Evolutionary conservation across 2,888 invertebrate genomes (phyloP).

Genomic region (Toxonevra muliebris): DNA sequence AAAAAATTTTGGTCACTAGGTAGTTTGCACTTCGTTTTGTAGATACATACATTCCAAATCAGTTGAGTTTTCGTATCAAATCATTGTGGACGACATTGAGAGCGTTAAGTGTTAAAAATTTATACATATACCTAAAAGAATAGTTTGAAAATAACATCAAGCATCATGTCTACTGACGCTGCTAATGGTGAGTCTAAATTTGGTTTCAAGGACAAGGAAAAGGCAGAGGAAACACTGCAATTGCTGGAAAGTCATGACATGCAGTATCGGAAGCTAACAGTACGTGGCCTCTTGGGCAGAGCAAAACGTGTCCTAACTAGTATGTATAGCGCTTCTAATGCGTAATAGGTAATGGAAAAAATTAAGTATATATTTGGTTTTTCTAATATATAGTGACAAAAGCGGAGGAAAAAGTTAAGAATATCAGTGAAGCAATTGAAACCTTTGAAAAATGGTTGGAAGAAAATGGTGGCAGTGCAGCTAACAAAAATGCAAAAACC

Average conservation of each 20-base stretch:
- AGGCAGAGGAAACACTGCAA: slow-evolving; percentile 74
- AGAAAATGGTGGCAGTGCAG: slow-evolving; percentile 65
- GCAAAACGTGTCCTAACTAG: slow-evolving; percentile 68
- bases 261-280: slow-evolving; percentile 73
- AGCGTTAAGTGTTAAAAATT: slow-evolving; percentile 30
- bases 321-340: slow-evolving; percentile 46
- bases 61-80: slow-evolving; percentile 44
- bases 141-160: slow-evolving; percentile 7
- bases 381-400: slow-evolving; percentile 70
- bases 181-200: slow-evolving; percentile 69
- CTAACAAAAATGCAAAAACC: slow-evolving; percentile 64
- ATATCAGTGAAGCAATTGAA: slow-evolving; percentile 74
- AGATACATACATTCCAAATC: slow-evolving; percentile 27
- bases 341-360: neutral
- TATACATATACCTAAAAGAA: neutral
- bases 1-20: too few species aligned
- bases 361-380: neutral
- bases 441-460: slow-evolving; percentile 76
- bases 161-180: slow-evolving; percentile 26
- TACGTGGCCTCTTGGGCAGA: slow-evolving; percentile 69
- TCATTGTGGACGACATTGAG: slow-evolving; percentile 30
- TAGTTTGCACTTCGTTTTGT: too few species aligned
- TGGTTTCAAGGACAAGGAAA: slow-evolving; percentile 78
- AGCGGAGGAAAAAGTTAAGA: slow-evolving; percentile 75
- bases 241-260: slow-evolving; percentile 72